phyloP scores from a whole-genome alignment of 2,888 invertebrate species.

The Drosophila histrio region DNA sequence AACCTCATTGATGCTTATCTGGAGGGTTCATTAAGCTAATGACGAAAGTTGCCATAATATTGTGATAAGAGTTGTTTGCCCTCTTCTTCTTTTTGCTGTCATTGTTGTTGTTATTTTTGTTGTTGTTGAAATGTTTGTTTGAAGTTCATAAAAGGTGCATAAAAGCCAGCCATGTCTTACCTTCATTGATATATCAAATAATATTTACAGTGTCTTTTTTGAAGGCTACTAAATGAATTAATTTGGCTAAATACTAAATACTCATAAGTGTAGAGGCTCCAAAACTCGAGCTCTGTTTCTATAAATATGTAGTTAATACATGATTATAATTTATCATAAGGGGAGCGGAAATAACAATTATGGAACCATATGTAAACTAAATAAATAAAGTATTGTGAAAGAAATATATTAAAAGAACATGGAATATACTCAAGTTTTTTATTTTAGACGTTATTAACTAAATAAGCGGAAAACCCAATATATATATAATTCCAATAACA shows the following conservation, averaged over 20 bases:
- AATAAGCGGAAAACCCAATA: too few relatives aligned
- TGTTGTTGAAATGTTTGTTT: neutral
- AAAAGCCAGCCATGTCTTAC: neutral
- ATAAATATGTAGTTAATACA: too few relatives aligned
- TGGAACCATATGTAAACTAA: too few relatives aligned
- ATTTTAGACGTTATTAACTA: too few relatives aligned
- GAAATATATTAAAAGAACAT: too few relatives aligned
- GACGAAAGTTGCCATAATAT: conserved; percentile 23
- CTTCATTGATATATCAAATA: conserved; percentile 6
- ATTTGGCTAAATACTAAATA: neutral
- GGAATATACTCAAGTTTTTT: too few relatives aligned
- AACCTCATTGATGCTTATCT: conserved; percentile 24
- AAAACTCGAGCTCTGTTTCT: neutral
- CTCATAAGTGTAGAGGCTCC: neutral
- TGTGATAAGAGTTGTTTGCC: conserved; percentile 10
- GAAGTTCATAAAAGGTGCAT: neutral
- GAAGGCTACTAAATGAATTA: neutral
- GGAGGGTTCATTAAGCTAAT: conserved; percentile 53
- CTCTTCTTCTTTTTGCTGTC: neutral
- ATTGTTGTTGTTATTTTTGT: neutral
- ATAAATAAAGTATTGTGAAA: too few relatives aligned
- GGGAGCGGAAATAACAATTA: too few relatives aligned
- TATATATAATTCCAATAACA: too few relatives aligned
- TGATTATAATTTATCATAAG: too few relatives aligned
- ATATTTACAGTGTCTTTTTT: conserved; percentile 24